Base-by-base conservation (phyloP, 2,113 vertebrate genomes). In the Forbesichthys papilliferus region DNA sequence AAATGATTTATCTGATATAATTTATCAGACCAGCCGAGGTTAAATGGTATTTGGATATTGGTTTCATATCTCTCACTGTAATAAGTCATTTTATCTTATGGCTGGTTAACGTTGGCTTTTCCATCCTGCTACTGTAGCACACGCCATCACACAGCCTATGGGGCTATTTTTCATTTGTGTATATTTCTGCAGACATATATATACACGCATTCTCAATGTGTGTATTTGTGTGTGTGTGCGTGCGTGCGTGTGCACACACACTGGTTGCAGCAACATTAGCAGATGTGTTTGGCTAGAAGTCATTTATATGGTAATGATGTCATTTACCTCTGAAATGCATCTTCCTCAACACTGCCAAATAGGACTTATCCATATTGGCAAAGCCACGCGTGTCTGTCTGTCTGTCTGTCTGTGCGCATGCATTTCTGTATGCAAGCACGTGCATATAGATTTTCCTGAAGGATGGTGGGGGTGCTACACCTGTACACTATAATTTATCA, bases 301-400 rank as follows among this genome's bases (percentile, higher is more conserved):
- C 87, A 93, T 93, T 93, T 93, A 92, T 93, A 93, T 93, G 92
- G 84, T 92, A 93, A 93, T 93, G 89, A 88, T 90, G 90, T 91
- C 87, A 91, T 92, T 93, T 92, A 90, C 88, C 84, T 86, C 89
- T 88, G 90, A 89, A 91, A 92, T 91, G 92, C 89, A 90, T 93
- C 89, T 90, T 86, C 85, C 78, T 88, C 86, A 88, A 80, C 78
- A 78, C 87, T 81, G 85, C 88, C 80, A 86, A 90, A 91, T 82
- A 84, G 74, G 81, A 82, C 85, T 88, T 88, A 86, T 87, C 84
- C 80, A 78, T 83, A 83, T 87, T 81, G 83, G 73, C 72, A 76
- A 66, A 73, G 48, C 63, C 69, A 47, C 48, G 16, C 58, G 18
- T 66, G 1, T 55, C 14, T 55, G 14, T 55, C 13, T 55, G 5